Evolutionary conservation across 1,140 invertebrate genomes (phyloP).

Genomic region (Nasonia longicornis): DNA sequence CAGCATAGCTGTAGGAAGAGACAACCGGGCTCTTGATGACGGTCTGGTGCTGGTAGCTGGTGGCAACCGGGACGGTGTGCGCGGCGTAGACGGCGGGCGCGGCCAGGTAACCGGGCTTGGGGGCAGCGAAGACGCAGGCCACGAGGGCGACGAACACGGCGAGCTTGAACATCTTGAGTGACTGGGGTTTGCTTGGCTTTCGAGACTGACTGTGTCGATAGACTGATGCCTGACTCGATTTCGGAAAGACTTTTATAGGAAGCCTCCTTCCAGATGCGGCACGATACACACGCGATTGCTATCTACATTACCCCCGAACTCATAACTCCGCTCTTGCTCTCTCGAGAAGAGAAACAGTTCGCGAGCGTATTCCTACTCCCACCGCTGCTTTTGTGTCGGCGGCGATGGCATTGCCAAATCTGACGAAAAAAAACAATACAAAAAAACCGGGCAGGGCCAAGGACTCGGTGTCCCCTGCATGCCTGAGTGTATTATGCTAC

Average conservation of each 20-base stretch:
- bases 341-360: neutral
- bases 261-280: neutral
- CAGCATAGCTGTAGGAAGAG: constrained; percentile 39
- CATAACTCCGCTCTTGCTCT: neutral
- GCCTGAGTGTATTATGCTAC: neutral
- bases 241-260: neutral
- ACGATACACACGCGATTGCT: neutral
- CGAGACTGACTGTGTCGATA: constrained; percentile 39
- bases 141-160: constrained; percentile 71
- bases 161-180: constrained; percentile 68
- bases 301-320: neutral
- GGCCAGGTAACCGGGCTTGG: constrained; percentile 51
- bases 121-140: constrained; percentile 64
- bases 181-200: constrained; percentile 58
- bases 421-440: neutral
- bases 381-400: no score
- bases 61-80: constrained; percentile 41
- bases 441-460: neutral
- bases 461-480: neutral
- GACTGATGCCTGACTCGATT: neutral
- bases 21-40: constrained; percentile 53
- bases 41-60: constrained; percentile 52
- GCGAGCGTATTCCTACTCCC: no score
- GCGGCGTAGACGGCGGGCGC: constrained; percentile 46
- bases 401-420: neutral